Base-by-base conservation (phyloP, 2,113 vertebrate species). In the Heloderma charlesbogerti region DNA sequence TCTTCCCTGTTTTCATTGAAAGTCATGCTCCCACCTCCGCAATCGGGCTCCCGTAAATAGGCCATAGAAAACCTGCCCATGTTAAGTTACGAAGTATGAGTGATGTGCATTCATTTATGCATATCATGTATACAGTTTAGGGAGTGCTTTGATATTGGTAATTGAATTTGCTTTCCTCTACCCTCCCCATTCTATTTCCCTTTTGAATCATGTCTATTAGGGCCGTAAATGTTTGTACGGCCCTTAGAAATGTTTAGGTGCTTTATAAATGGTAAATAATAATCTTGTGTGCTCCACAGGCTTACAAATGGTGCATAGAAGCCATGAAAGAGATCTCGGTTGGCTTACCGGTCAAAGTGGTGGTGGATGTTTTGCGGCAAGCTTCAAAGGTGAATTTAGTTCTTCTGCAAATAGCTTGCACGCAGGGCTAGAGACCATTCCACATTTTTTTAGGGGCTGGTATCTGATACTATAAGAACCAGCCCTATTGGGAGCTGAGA, bases 231-330 rank as follows among this genome's bases (percentile, higher is more conserved):
- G n/a, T 82, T 48, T 57, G 3, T 27, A 37, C 12, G 15, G 45
- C 80, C 37, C 83, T 43, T 43, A 45, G 48, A 54, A 0, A 2
- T 54, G 40, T 82, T n/a, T 81, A 18, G 15, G 8, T n/a, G 12
- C 45, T 7, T 34, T 91, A 74, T 86, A 40, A 81, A 79, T 74
- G 6, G 0, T 48, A 67, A 75, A 3, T 48, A 0, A 1, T 75
- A 0, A 6, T 84, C 85, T 89, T 37, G 1, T 43, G n/a, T 79
- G 48, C 22, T 93, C 91, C 86, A 43, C 95, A 99, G 99, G 99
- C 99, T n/a, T 99, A 99, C 84, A 98, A 98, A 92, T 99, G 99
- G 99, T 99, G 99, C 94, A 99, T 99, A 98, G 99, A 99, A 95
- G 99, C 99, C 84, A 99, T 99, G 99, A 99, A 98, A 96, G 99